Conservation (phyloP, 2,888 invertebrate genomes). For the Conomelus anceps region DNA sequence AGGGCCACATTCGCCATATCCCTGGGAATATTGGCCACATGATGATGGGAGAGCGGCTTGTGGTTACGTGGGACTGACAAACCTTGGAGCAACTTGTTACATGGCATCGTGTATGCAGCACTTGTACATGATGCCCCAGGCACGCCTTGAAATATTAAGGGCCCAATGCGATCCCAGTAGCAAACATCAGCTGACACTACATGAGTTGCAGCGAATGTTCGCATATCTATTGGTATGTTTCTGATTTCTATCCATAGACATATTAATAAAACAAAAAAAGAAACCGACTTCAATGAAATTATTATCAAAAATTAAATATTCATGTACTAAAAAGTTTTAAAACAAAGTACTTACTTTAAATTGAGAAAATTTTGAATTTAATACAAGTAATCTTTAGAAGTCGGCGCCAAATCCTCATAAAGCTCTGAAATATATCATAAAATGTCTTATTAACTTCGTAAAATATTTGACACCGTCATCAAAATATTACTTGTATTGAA, state of each 20-base stretch:
- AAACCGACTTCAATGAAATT: no score
- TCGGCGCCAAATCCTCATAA: no score
- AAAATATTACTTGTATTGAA: no score
- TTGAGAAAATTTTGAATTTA: no score
- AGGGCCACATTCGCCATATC: constrained; percentile 76
- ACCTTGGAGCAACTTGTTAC: constrained; percentile 93
- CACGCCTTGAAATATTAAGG: constrained; percentile 72
- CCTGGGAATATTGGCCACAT: constrained; percentile 97
- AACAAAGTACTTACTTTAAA: no score
- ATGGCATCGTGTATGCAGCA: constrained; percentile 98
- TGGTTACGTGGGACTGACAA: constrained; percentile 90
- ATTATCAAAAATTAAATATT: no score
- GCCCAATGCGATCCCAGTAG: constrained; percentile 62
- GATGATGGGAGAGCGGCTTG: constrained; percentile 91
- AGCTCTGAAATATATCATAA: no score
- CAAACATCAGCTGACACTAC: constrained; percentile 73
- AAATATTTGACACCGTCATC: no score
- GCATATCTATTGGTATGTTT: constrained; percentile 69
- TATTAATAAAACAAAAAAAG: no score
- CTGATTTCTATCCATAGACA: neutral
- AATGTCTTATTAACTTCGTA: no score
- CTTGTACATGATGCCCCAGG: constrained; percentile 94
- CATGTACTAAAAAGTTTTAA: no score
- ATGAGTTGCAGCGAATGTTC: constrained; percentile 91
- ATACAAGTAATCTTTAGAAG: no score